Percentiles rank a stretch among this genome's conserved stretches.
These are phyloP conservation scores for Thoracochromis brauschi DNA, from an alignment of 2,113 vertebrate genomes.

Conservation along the genomic window DNA sequence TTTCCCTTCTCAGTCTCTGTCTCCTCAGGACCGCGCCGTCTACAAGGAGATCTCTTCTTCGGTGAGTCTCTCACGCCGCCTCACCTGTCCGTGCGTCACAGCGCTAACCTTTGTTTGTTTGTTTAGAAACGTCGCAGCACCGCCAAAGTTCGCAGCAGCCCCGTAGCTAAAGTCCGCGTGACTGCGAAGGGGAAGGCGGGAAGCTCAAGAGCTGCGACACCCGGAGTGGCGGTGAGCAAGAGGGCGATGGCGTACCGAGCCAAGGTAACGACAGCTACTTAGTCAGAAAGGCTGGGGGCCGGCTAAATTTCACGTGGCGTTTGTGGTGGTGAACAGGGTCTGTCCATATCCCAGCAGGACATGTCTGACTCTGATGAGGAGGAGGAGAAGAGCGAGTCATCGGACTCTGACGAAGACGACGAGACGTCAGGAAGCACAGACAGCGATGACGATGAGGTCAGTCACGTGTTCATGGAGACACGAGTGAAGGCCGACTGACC, in stretches of 20 bases:
- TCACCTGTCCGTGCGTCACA: neutral
- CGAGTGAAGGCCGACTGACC: neutral
- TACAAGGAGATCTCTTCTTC: constrained; percentile 73
- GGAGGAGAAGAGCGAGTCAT: constrained; percentile 64
- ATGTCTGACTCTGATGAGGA: constrained; percentile 68
- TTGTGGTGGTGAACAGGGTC: neutral
- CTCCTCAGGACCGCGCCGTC: constrained; percentile 69
- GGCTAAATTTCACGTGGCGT: neutral
- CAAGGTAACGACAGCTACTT: constrained; percentile 48
- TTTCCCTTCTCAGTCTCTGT: constrained; percentile 61
- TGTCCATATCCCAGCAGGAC: constrained; percentile 60
- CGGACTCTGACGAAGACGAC: constrained; percentile 68
- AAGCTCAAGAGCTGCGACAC: constrained; percentile 37
- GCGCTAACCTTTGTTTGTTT: neutral
- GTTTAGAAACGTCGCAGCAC: constrained; percentile 71
- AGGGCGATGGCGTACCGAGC: constrained; percentile 74
- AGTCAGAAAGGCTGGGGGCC: neutral
- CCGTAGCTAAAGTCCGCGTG: constrained; percentile 61
- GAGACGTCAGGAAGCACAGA: constrained; percentile 67
- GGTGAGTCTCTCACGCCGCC: constrained; percentile 46
- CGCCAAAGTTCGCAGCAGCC: constrained; percentile 54
- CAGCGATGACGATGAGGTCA: constrained; percentile 62
- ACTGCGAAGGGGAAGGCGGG: constrained; percentile 63
- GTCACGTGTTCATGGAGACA: neutral
- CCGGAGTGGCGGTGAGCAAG: constrained; percentile 60